Percentiles rank a stretch among this genome's conserved stretches.
These are phyloP conservation scores for Andrena camellia DNA, from an alignment of 2,888 invertebrate species.

Conservation along the genomic window DNA sequence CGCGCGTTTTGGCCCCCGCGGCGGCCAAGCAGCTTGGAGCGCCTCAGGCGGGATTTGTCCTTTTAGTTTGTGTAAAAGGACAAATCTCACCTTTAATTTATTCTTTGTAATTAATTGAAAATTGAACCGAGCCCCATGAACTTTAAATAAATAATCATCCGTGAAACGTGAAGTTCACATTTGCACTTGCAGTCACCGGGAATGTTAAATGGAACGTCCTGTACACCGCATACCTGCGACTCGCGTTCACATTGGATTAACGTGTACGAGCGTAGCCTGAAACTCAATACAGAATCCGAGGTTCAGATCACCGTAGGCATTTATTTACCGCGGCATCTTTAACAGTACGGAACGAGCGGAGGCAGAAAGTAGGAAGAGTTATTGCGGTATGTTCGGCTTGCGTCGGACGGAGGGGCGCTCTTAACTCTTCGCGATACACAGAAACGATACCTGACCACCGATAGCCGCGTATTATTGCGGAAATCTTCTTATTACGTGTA, in stretches of 20 bases:
- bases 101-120: no score
- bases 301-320: background rate
- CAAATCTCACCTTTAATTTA: no score
- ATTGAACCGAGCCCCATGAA: no score
- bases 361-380: constrained; percentile 37
- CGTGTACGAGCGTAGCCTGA: constrained; percentile 12
- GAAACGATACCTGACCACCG: constrained; percentile 26
- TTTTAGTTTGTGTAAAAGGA: no score
- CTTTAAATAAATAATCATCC: no score
- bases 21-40: no score
- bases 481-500: constrained; percentile 55
- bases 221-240: constrained; percentile 5
- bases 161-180: no score
- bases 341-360: constrained; percentile 11
- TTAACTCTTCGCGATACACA: constrained; percentile 19
- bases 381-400: constrained; percentile 29
- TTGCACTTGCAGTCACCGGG: no score
- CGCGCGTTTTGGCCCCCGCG: no score
- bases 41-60: no score
- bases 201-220: background rate
- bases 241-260: constrained; percentile 25
- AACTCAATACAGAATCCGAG: constrained; percentile 42
- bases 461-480: constrained; percentile 41
- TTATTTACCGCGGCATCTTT: constrained; percentile 26
- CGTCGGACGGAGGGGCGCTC: background rate